Evolutionary conservation across 2,113 vertebrate species (phyloP), one percentile per base, ranked within the genome.

Genomic region (Isurus oxyrinchus): DNA sequence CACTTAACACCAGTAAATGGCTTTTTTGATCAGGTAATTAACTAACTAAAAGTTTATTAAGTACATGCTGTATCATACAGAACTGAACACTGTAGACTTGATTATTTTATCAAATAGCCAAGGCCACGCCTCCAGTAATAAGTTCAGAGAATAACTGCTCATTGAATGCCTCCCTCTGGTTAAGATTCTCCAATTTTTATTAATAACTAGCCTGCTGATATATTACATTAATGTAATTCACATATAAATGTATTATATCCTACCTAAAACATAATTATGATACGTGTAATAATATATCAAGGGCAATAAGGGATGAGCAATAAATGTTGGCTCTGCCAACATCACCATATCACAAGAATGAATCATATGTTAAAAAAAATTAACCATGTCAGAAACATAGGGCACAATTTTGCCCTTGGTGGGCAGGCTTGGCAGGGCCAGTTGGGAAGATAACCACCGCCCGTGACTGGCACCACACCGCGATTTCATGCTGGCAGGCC

Each of bases 1-100:
- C 99, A 99, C 97, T 98, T 99, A 97, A 98, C 98, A 0, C 4
- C 98, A 61, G 94, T 99, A 96, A 99, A 99, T 21, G 99, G 99
- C 95, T 99, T 99, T 97, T 99, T 99, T 97, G 99, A 99, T 96
- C 99, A 99, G 99, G 99, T 99, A 97, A 97, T 93, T 96, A 40
- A 94, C 27, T 27, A 90, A 14, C 27, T 27, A 90, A 14, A 90
- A 57, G 5, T 35, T 0, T 90, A 0, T 31, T n/a, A 63, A 10
- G 55, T 94, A 49, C 40, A 40, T 40, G 19, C 59, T 66, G 91
- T 94, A 40, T 63, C 19, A 93, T 66, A 19, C 21, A 23, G 55
- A 94, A 63, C 57, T 63, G 61, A 7, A 7, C 40, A 88, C 4
- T 88, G 14, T 21, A 49, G n/a, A 86, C 23, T 86, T 79, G 40